phyloP scores from a whole-genome alignment of 2,888 invertebrate species.

The Apotomis turbidana region DNA sequence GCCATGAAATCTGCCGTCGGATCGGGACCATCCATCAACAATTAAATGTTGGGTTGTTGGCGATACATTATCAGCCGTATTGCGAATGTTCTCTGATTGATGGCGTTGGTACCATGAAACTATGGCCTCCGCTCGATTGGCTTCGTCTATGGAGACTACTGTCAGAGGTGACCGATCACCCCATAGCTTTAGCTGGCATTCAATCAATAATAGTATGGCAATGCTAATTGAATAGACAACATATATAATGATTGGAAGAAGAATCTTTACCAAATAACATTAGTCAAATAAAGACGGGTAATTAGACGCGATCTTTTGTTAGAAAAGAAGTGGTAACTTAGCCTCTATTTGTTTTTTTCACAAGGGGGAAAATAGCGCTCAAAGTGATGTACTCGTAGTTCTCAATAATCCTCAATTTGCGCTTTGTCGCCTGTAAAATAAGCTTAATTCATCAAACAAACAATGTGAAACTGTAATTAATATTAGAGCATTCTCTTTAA shows the following conservation, averaged over 20 bases:
- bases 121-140: constrained; percentile 60
- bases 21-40: constrained; percentile 75
- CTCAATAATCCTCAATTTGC: neutral
- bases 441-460: constrained; percentile 65
- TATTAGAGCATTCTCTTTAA: constrained; percentile 66
- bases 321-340: neutral
- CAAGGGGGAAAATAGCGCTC: neutral
- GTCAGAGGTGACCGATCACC: constrained; percentile 71
- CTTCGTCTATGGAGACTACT: constrained; percentile 62
- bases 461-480: constrained; percentile 69
- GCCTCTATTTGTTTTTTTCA: neutral
- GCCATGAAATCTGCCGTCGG: constrained; percentile 66
- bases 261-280: neutral
- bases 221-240: constrained; percentile 45
- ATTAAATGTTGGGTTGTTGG: constrained; percentile 78
- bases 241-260: neutral
- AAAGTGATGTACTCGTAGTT: neutral
- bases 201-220: constrained; percentile 54
- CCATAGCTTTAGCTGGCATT: constrained; percentile 49
- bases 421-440: constrained; percentile 48
- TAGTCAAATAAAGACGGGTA: too few relatives aligned
- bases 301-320: too few relatives aligned
- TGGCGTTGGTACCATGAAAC: constrained; percentile 68
- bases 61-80: constrained; percentile 76
- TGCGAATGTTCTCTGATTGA: constrained; percentile 76